Base-by-base conservation (phyloP, 2,113 vertebrate genomes). In the Promerops cafer region DNA sequence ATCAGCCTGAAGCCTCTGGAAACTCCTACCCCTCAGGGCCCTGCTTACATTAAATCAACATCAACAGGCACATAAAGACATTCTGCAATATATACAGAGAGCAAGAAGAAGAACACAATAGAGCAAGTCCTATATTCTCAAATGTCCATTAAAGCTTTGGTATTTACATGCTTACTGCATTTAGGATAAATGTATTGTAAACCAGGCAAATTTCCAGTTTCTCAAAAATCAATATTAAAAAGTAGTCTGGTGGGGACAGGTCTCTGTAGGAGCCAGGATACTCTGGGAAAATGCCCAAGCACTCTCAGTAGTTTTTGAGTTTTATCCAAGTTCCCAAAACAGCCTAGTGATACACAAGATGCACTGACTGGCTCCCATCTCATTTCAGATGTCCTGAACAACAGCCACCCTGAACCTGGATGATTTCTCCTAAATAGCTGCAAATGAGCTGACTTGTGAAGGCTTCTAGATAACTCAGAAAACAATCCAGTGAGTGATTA, bases 241-340 rank as follows among this genome's bases (percentile, higher is more conserved):
- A 76, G 69, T 45, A 90, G 92, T 57, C 83, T 92, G 69, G 87
- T 90, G 53, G 26, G 86, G 72, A 92, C 20, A 78, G 81, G 83
- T 89, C 81, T 94, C 65, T 65, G 53, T 52, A 61, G 72, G 47
- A 95, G 92, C 88, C 85, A 95, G 84, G 83, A 89, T 10, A 56
- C 83, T 89, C 83, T 79, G 92, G 92, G 88, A 95, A 95, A 95
- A 89, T 68, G 61, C 96, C 88, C 92, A 93, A 83, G 57, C 16
- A 31, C 83, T 59, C 80, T 87, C 76, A 71, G 69, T 81, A 70
- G 64, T 42, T 96, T 56, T 17, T 90, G 80, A 87, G 86, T 68
- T 84, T 79, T 72, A 90, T 74, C 90, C 94, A 92, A 94, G 61
- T 57, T 92, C 74, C 80, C 5, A 2, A 81, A 93, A 64, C 45